Evolutionary conservation across 2,888 invertebrate species (phyloP).

Genomic region (Hypolimnas misippus): DNA sequence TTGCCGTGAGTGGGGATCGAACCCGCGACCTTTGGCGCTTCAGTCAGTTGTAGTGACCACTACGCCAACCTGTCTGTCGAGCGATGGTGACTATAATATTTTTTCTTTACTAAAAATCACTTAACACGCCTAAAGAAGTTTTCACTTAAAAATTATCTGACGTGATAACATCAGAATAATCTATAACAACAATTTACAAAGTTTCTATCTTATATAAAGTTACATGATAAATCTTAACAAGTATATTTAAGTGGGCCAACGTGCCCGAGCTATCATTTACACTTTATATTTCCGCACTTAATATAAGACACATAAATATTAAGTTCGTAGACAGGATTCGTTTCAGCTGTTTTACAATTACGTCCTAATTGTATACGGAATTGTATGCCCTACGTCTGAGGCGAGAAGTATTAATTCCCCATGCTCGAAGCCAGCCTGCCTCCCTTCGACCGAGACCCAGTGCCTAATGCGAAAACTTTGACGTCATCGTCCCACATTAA

Average conservation of each 20-base stretch:
- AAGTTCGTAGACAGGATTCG: slow-evolving; percentile 53
- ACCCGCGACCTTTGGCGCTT: no score
- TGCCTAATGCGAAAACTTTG: slow-evolving; percentile 76
- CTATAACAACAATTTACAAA: slow-evolving; percentile 11
- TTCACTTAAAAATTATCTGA: no score
- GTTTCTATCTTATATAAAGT: slow-evolving; percentile 33
- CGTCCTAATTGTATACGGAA: slow-evolving; percentile 52
- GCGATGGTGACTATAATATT: no score
- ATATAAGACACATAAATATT: slow-evolving; percentile 30
- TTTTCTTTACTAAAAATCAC: no score
- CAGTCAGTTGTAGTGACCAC: no score
- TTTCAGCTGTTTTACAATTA: slow-evolving; percentile 55
- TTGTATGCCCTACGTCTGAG: slow-evolving; percentile 49
- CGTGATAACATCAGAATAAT: background rate
- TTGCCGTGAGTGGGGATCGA: no score
- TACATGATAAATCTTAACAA: slow-evolving; percentile 31
- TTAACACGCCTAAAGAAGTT: no score
- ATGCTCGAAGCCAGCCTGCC: slow-evolving; percentile 37
- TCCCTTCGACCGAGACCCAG: slow-evolving; percentile 72
- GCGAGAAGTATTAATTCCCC: slow-evolving; percentile 51
- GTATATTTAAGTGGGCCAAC: slow-evolving; percentile 17
- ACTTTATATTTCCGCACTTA: slow-evolving; percentile 28
- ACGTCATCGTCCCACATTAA: slow-evolving; percentile 62
- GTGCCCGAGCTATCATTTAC: slow-evolving; percentile 19
- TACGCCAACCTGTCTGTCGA: no score